These are phyloP conservation scores for Latrodectus elegans DNA, from an alignment of 2,888 invertebrate genomes.

Conservation along the genomic window DNA sequence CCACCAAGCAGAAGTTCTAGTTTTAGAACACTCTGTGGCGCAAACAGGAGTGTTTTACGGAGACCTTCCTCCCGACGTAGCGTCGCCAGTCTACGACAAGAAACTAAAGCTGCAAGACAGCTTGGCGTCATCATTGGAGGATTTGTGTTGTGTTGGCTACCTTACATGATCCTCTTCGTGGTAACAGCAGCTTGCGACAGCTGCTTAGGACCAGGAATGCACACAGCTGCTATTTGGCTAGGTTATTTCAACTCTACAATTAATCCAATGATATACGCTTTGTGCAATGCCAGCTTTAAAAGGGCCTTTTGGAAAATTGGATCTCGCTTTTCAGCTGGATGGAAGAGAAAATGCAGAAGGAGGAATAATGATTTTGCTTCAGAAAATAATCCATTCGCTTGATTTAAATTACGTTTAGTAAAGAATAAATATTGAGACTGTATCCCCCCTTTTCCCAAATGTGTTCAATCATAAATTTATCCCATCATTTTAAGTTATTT, in stretches of 20 bases:
- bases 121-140: slow-evolving; percentile 79
- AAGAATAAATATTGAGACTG: no score
- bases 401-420: neutral
- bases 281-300: slow-evolving; percentile 77
- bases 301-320: slow-evolving; percentile 74
- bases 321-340: slow-evolving; percentile 69
- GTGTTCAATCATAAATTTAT: no score
- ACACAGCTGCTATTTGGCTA: slow-evolving; percentile 77
- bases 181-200: slow-evolving; percentile 78
- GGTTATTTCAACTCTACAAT: slow-evolving; percentile 78
- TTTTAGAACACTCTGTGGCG: slow-evolving; percentile 31
- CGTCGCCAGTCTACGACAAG: slow-evolving; percentile 71
- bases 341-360: slow-evolving; percentile 32
- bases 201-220: slow-evolving; percentile 76
- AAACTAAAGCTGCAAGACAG: slow-evolving; percentile 79
- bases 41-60: slow-evolving; percentile 26
- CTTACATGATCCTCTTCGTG: slow-evolving; percentile 79
- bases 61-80: slow-evolving; percentile 45
- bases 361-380: slow-evolving; percentile 18
- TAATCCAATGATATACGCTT: slow-evolving; percentile 77
- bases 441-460: no score
- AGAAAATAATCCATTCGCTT: slow-evolving; percentile 62
- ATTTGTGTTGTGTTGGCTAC: slow-evolving; percentile 79
- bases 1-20: slow-evolving; percentile 46
- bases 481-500: no score